Base-by-base conservation (phyloP, 2,797 vertebrate species). In the Hydrolagus colliei region DNA sequence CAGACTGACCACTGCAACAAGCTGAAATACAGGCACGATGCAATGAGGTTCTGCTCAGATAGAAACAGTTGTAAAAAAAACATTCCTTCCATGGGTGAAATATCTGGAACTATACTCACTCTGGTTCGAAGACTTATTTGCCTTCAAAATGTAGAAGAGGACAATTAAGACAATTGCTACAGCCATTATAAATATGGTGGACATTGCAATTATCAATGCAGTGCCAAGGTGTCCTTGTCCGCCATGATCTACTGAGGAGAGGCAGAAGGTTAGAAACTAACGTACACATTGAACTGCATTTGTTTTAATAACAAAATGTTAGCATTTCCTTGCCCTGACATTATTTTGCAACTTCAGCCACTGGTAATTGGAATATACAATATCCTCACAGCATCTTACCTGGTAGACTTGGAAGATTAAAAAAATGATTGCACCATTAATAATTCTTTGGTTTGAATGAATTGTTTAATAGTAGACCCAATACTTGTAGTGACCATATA, bases 131-230 rank as follows among this genome's bases (percentile, higher is more conserved):
- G 98, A 96, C 89, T 97, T 98, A 52, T 52, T 52, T 41, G 97
- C 95, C 94, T 98, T 99, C 88, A 99, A 91, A 89, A 99, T 98
- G 90, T 99, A 99, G 92, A 98, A 99, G 96, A 97, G 97, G 88
- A 98, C 97, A 92, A 98, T 98, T 89, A 99, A 96, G 87, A 99
- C 97, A 0, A 99, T 99, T 87, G 97, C 97, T 16, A 99, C 95
- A 86, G 98, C 97, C 98, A 99, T 98, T 92, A 99, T 98, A 90
- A 99, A 99, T 91, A 99, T 98, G 87, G 97, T 99, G 75, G 98
- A 99, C 97, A 99, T 99, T 87, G 98, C 98, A 2, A 99, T 98
- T 87, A 99, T 97, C 82, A 99, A 96, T 88, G 98, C 98, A 0
- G 97, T 98, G 87, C 97, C 98, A 86, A 99, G 92, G 90, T 99